Base-by-base conservation (phyloP, 2,888 invertebrate genomes). In the Ecliptopera silaceata region DNA sequence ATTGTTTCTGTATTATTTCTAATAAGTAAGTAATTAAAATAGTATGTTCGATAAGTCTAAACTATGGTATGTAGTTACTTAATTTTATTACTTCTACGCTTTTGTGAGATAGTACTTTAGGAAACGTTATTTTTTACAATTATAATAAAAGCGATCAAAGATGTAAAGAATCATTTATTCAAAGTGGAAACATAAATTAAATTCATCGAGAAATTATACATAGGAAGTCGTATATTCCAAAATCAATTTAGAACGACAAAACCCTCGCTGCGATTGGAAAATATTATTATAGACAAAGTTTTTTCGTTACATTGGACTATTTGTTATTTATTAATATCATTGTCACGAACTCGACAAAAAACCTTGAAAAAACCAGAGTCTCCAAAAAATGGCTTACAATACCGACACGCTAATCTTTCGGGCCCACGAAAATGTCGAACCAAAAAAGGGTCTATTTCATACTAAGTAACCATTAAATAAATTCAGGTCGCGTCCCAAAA, bases 381-480 rank as follows among this genome's bases (percentile, higher is more conserved):
- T 48, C 72, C 69, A 87, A 87, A 88, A 88, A 88, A 84, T 82
- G 79, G 72, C 75, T 82, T 75, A 87, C 86, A 85, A 85, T 82
- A 73, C 56, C 41, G 71, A 76, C 74, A 83, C 86, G 80, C 81
- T 89, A 89, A 90, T 89, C 90, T 88, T 78, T 82, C 80, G 72
- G 79, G 81, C 79, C 81, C 77, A 80, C 75, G 69, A 79, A 79
- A 71, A 77, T 70, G 85, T 86, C 81, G 78, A 82, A 79, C 73
- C 76, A 77, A 84, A 84, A 34, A 89, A 86, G 85, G 84, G 82
- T 81, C 88, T 74, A 79, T 80, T 76, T 79, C 72, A 86, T 80
- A 86, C 83, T 86, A 84, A 85, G 86, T 85, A 82, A 87, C 89
- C 84, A 89, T 91, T 89, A 88, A 90, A 88, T 90, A 88, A 87